phyloP scores from a whole-genome alignment of 2,888 invertebrate species.

The Drosophila percnosoma region DNA sequence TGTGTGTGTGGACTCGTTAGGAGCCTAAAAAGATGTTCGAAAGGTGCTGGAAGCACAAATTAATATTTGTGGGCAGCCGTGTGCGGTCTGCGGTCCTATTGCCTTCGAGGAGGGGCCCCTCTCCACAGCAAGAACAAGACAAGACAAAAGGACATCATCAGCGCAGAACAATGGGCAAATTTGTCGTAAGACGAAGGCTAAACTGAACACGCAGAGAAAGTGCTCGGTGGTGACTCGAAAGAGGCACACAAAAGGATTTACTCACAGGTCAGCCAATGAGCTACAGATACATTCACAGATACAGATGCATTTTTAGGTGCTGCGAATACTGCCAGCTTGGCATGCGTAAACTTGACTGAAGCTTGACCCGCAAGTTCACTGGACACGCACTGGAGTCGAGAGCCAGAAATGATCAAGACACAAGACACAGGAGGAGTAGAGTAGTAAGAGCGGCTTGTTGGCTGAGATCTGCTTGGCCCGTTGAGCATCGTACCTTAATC shows the following conservation, averaged over 20 bases:
- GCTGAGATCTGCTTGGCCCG: slow-evolving; percentile 35
- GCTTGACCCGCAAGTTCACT: slow-evolving; percentile 77
- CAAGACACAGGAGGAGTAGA: not conserved
- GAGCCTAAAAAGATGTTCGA: slow-evolving; percentile 46
- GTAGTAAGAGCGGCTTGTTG: slow-evolving; percentile 17
- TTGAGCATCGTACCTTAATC: slow-evolving; percentile 72
- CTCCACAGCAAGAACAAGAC: slow-evolving; percentile 31
- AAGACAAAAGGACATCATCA: slow-evolving; percentile 80
- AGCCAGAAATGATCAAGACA: slow-evolving; percentile 40
- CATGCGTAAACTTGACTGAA: slow-evolving; percentile 50
- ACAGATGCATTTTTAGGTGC: slow-evolving; percentile 27
- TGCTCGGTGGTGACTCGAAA: slow-evolving; percentile 2
- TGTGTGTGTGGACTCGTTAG: slow-evolving; percentile 39
- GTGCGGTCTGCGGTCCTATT: slow-evolving; percentile 68
- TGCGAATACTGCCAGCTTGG: slow-evolving; percentile 29
- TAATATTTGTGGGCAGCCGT: slow-evolving; percentile 72
- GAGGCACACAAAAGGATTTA: slow-evolving; percentile 65
- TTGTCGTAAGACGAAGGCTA: slow-evolving; percentile 65
- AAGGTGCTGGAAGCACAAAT: slow-evolving; percentile 78
- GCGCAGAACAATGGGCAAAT: slow-evolving; percentile 75
- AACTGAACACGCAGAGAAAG: slow-evolving; percentile 30
- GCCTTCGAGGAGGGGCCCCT: slow-evolving; percentile 39
- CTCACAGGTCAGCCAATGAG: slow-evolving; percentile 48
- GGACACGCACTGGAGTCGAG: slow-evolving; percentile 65
- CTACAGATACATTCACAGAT: slow-evolving; percentile 26